These are phyloP conservation scores for Vimba vimba DNA, from an alignment of 2,113 vertebrate species.

Conservation along the genomic window DNA sequence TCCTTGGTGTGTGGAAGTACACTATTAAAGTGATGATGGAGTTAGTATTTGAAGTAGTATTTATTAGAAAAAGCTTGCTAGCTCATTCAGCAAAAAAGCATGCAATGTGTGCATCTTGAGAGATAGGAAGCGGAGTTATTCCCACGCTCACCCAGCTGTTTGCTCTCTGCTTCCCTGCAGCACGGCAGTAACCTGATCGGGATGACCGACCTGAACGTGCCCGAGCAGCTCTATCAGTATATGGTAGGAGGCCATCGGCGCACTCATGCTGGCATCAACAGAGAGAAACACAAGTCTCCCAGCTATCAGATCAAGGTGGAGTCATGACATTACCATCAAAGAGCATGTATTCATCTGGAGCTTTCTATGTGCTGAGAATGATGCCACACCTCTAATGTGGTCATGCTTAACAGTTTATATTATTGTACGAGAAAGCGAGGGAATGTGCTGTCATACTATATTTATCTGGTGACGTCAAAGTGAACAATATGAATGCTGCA, in stretches of 20 bases:
- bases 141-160: neutral
- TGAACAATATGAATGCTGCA: neutral
- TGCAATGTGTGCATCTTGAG: neutral
- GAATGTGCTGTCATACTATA: neutral
- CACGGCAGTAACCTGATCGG: conserved; percentile 97
- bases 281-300: conserved; percentile 96
- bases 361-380: neutral
- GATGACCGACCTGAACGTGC: conserved; percentile 97
- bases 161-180: conserved; percentile 66
- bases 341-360: neutral
- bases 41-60: neutral
- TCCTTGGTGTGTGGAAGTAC: too few relatives aligned
- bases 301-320: conserved; percentile 96
- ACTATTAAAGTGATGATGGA: too few relatives aligned
- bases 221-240: conserved; percentile 97
- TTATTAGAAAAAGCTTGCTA: neutral
- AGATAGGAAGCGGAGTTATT: neutral
- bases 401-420: neutral
- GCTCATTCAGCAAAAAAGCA: neutral
- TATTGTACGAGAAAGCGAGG: neutral
- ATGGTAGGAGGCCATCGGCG: conserved; percentile 97
- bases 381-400: neutral
- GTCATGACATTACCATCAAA: neutral
- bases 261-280: conserved; percentile 86
- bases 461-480: neutral